Percentiles rank a stretch among this genome's conserved stretches.
These are phyloP conservation scores for Nephrotoma guestfalica DNA, from an alignment of 2,888 invertebrate species.

Conservation along the genomic window DNA sequence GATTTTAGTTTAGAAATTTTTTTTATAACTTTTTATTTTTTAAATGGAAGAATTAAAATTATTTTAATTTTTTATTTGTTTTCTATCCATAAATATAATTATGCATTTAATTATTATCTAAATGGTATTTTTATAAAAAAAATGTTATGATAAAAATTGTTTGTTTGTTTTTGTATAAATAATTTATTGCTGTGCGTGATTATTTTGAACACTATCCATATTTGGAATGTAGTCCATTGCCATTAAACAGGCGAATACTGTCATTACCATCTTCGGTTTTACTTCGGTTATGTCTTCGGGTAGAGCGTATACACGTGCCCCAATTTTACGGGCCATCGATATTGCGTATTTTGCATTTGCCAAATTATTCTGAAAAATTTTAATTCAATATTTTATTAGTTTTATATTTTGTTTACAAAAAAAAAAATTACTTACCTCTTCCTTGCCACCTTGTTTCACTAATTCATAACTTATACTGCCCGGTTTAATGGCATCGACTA, in stretches of 20 bases:
- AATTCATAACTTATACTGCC: conserved; percentile 89
- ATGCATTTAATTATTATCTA: neutral
- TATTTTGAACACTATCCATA: conserved; percentile 45
- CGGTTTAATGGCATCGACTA: conserved; percentile 94
- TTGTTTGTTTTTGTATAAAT: neutral
- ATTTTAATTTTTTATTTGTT: neutral
- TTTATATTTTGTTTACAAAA: conserved; percentile 4
- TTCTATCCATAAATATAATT: neutral
- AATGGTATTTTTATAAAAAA: neutral
- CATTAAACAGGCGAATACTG: conserved; percentile 98
- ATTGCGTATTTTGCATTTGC: conserved; percentile 99
- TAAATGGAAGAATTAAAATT: neutral
- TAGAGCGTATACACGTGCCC: conserved; percentile 93
- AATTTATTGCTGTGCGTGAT: conserved; percentile 11
- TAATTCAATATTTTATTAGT: conserved; percentile 6
- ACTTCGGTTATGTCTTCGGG: conserved; percentile 98
- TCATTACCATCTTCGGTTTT: conserved; percentile 99
- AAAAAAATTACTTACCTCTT: conserved; percentile 47
- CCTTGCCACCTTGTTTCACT: conserved; percentile 60
- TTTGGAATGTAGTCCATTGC: conserved; percentile 88
- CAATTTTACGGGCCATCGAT: conserved; percentile 93
- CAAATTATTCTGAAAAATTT: conserved; percentile 57
- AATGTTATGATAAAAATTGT: neutral
- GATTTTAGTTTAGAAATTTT: neutral
- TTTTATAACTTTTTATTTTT: neutral